Base-by-base conservation (phyloP, 1,140 invertebrate species). In the Teleopsis dalmanni region DNA sequence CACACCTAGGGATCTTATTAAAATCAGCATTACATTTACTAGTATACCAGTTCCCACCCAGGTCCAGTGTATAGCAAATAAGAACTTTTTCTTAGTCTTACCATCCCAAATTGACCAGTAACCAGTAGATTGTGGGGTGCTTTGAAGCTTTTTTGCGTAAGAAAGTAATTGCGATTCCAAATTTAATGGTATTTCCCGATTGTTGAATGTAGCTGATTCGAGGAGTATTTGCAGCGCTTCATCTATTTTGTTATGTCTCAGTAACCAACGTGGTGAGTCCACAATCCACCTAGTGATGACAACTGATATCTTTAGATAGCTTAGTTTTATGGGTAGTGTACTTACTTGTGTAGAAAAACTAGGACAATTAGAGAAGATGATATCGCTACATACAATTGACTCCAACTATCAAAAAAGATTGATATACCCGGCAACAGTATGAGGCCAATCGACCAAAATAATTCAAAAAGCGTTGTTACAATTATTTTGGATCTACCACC, bases 401-500 rank as follows among this genome's bases (percentile, higher is more conserved):
- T 60, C 71, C 71, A 73, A 45, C 60, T 59, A 40, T 66, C 62
- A 21, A 69, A 65, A 33, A 66, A 72, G 31, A 70, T 69, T 11
- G 69, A 65, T 4, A 72, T 69, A 13, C 56, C 65, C 0, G 72
- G 69, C 16, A 73, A 42, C 4, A 73, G 48, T 11, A 72, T 61
- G 8, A 73, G 51, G 14, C 71, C 72, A 42, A 73, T 64, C 0
- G 71, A 71, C 67, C 70, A 72, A 41, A 70, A 72, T 10, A 72
- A 52, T 55, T 72, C 71, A 29, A 70, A 72, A 0, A 72, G 50
- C 0, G 64, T 68, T n/a, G 54, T 55, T 1, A 69, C 60, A 43
- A 71, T 57, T 6, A 59, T 69, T 52, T 66, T 68, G 5, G 65
- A 56, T 38, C 65, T 59, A 9, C 70, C 71, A 13, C 54, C 51